These are phyloP conservation scores for Proteles cristata DNA, from an alignment of 2,113 vertebrate species.

Conservation along the genomic window DNA sequence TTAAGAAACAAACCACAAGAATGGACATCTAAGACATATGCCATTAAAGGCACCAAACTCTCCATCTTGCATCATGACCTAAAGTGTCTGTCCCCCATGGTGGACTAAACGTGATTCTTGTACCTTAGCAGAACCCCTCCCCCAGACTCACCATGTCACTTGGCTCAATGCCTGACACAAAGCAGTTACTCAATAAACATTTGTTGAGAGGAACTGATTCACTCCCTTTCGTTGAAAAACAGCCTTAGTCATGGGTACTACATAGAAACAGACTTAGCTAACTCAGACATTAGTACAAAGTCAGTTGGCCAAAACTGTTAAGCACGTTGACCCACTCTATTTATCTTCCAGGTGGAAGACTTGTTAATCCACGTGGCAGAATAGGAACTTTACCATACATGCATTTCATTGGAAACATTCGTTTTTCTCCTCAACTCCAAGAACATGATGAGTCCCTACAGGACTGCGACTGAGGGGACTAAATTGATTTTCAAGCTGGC, in stretches of 20 bases:
- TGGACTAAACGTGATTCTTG: background rate
- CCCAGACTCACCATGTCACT: background rate
- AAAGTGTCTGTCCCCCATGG: background rate
- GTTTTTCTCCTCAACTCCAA: background rate
- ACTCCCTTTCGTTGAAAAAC: conserved; percentile 38
- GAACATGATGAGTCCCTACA: conserved; percentile 65
- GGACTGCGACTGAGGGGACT: conserved; percentile 49
- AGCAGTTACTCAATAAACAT: background rate
- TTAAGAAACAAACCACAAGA: background rate
- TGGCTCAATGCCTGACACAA: background rate
- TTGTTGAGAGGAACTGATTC: background rate
- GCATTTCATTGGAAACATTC: background rate
- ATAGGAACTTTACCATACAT: background rate
- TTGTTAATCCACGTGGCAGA: background rate
- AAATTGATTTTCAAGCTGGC: conserved; percentile 54
- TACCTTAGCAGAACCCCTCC: background rate
- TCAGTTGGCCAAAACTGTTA: background rate
- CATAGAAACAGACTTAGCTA: background rate
- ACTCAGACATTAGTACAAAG: conserved; percentile 3
- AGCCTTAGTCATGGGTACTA: background rate
- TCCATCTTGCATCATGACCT: background rate
- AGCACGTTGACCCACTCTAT: background rate
- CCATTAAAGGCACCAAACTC: background rate
- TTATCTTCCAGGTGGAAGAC: conserved; percentile 9
- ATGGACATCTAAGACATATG: background rate